Percentiles rank a stretch among this genome's conserved stretches.
Conservation (phyloP, 2,888 invertebrate species). For the Drosophila robusta region DNA sequence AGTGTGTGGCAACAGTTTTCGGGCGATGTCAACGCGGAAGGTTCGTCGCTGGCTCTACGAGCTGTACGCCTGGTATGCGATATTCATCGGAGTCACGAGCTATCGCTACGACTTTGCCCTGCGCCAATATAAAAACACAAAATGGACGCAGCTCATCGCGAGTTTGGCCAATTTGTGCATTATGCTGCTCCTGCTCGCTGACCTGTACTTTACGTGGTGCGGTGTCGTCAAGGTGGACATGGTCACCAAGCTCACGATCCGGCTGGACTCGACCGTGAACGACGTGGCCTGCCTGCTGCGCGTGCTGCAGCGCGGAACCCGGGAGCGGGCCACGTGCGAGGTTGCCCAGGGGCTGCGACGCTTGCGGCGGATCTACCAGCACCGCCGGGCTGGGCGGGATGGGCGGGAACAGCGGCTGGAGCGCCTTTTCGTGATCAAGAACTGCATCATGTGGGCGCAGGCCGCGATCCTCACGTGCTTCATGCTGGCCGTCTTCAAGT, state of each 20-base stretch:
- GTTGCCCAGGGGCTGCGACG: slow-evolving; percentile 12
- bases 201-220: background rate
- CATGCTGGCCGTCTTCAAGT: background rate
- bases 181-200: fast-evolving
- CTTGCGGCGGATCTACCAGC: slow-evolving; percentile 16
- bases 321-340: slow-evolving; percentile 21
- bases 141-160: slow-evolving; percentile 34
- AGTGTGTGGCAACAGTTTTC: background rate
- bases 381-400: background rate
- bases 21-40: slow-evolving; percentile 11
- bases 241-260: too few relatives aligned
- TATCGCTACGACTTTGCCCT: slow-evolving; percentile 44
- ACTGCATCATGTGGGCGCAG: slow-evolving; percentile 19
- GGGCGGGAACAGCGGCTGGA: background rate
- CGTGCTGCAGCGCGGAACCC: slow-evolving; percentile 22
- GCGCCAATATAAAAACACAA: slow-evolving; percentile 8
- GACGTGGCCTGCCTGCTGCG: slow-evolving; percentile 24
- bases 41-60: slow-evolving; percentile 22
- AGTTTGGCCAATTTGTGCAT: slow-evolving; percentile 24
- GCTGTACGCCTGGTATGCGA: slow-evolving; percentile 31
- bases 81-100: slow-evolving; percentile 41
- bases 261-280: slow-evolving; percentile 13
- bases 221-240: background rate
- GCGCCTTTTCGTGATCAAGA: slow-evolving; percentile 30
- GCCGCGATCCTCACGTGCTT: background rate